Percentiles rank a stretch among this genome's conserved stretches.
phyloP scores from a whole-genome alignment of 2,113 vertebrate genomes.

The Chionomys nivalis region DNA sequence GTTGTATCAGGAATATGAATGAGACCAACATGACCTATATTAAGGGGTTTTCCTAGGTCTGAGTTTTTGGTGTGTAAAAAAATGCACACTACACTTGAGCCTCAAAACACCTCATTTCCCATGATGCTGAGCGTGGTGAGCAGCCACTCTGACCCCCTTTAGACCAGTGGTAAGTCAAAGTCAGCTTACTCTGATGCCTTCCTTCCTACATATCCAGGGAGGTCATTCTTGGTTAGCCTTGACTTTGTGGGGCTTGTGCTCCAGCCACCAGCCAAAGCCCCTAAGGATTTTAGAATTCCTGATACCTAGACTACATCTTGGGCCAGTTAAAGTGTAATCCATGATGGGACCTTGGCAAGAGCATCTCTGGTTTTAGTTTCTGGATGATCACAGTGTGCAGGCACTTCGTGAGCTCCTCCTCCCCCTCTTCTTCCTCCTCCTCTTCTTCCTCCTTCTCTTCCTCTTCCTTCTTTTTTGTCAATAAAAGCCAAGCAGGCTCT shows the following conservation, averaged over 20 bases:
- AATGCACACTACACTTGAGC: background rate
- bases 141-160: fast-evolving
- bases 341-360: too few relatives aligned
- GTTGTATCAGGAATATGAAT: too few relatives aligned
- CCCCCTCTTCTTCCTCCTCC: too few relatives aligned
- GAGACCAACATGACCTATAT: background rate
- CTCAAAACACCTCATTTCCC: background rate
- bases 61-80: background rate
- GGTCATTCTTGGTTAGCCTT: too few relatives aligned
- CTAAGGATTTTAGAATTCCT: background rate
- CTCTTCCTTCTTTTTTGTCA: background rate
- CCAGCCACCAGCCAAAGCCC: too few relatives aligned
- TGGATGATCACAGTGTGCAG: background rate
- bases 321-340: background rate
- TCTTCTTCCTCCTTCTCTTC: too few relatives aligned
- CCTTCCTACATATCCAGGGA: background rate
- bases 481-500: background rate
- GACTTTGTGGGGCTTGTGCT: background rate
- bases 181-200: background rate
- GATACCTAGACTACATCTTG: too few relatives aligned
- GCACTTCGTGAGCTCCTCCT: background rate
- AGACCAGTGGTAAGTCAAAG: background rate
- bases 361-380: background rate
- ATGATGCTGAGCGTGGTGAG: too few relatives aligned
- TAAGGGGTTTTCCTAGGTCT: background rate